Evolutionary conservation across 2,113 vertebrate genomes (phyloP).

Genomic region (Daphoenositta chrysoptera): DNA sequence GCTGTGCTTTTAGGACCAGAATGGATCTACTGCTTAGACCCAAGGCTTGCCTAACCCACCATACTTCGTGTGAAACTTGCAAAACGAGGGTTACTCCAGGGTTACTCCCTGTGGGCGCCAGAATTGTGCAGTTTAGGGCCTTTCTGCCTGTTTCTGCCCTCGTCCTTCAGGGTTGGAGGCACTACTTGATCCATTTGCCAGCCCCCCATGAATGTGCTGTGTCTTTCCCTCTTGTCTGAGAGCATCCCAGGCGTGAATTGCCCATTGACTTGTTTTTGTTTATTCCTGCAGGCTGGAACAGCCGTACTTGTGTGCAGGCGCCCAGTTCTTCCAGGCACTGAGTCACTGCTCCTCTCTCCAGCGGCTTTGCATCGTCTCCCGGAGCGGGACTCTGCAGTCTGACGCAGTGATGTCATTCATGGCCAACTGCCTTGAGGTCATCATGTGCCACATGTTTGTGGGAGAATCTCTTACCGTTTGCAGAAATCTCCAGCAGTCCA

Average conservation of each 20-base stretch:
- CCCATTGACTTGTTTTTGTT: not conserved
- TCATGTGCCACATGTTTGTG: conserved; percentile 95
- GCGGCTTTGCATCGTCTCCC: conserved; percentile 91
- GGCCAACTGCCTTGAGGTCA: conserved; percentile 78
- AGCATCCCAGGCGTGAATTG: not conserved
- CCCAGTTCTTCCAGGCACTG: conserved; percentile 89
- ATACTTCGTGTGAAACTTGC: not conserved
- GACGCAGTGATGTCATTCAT: conserved; percentile 84
- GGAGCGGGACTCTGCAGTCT: conserved; percentile 89
- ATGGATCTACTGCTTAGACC: not conserved
- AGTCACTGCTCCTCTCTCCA: conserved; percentile 84
- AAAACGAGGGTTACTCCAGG: not conserved
- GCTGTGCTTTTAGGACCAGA: not conserved
- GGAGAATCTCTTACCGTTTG: conserved; percentile 88
- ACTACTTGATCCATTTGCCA: not conserved
- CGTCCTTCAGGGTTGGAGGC: not conserved
- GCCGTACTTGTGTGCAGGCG: conserved; percentile 87
- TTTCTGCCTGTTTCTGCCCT: not conserved
- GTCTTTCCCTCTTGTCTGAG: not conserved
- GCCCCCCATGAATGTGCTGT: not conserved
- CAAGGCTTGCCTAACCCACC: not conserved
- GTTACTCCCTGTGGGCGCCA: not conserved
- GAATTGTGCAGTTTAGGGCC: not conserved
- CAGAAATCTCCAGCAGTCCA: conserved; percentile 85
- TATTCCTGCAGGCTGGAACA: conserved; percentile 85